Evolutionary conservation across 2,888 invertebrate species (phyloP).

Genomic region (Drosophila putrida): DNA sequence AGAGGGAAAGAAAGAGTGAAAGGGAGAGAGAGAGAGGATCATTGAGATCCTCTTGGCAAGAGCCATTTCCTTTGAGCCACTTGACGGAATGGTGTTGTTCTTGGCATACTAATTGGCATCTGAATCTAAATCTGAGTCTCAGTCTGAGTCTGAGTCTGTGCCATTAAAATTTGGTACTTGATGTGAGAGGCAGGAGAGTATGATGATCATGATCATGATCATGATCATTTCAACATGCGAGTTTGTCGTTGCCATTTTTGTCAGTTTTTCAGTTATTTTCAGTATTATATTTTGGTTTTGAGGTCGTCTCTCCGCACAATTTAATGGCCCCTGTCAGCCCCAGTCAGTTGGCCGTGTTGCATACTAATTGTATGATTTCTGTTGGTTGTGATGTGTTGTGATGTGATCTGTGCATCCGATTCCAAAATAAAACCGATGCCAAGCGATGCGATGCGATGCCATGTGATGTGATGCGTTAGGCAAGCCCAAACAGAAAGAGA

Average conservation of each 20-base stretch:
- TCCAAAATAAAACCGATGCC: constrained; percentile 33
- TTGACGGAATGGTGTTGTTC: constrained; percentile 28
- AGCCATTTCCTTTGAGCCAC: constrained; percentile 57
- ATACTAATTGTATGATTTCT: constrained; percentile 65
- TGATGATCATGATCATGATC: constrained; percentile 24
- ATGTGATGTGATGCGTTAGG: constrained; percentile 60
- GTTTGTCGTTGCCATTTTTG: constrained; percentile 62
- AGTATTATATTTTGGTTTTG: constrained; percentile 45
- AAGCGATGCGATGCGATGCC: constrained; percentile 27
- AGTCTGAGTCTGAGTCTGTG: constrained; percentile 48
- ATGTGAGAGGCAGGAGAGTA: constrained; percentile 51
- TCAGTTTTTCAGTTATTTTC: constrained; percentile 10
- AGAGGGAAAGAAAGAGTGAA: not conserved
- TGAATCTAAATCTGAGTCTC: constrained; percentile 5
- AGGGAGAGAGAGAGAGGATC: constrained; percentile 13
- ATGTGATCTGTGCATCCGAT: constrained; percentile 75
- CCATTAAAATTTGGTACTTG: constrained; percentile 83
- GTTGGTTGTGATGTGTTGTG: constrained; percentile 49
- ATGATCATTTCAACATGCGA: constrained; percentile 30
- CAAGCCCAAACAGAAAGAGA: not conserved
- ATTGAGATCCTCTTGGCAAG: constrained; percentile 43
- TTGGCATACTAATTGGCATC: constrained; percentile 67
- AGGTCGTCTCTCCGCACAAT: constrained; percentile 72
- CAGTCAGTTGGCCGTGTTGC: constrained; percentile 51
- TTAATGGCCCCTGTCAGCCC: constrained; percentile 67